Base-by-base conservation (phyloP, 30 jellyfish, hydroid and myxozoan genomes). In the Chironex yamaguchii region DNA sequence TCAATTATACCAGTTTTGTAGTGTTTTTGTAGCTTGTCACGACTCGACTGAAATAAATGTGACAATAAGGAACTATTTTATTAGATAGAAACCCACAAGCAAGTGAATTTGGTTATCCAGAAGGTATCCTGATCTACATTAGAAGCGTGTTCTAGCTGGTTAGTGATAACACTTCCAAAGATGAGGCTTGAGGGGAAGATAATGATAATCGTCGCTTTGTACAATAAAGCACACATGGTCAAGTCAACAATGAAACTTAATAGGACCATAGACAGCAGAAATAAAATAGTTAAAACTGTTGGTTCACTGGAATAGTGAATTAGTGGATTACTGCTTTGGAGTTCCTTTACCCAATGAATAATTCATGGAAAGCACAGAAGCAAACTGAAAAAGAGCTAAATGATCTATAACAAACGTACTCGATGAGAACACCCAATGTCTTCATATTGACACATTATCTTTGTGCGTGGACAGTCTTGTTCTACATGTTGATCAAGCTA, bases 381-480 rank as follows among this genome's bases (percentile, higher is more conserved):
- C 48, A 32, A 48, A 65, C 0, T 4, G 58, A 53, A 76, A 51
- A 49, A 22, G 50, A 0, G 22, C 22, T 24, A 52, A 78, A 26
- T 24, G 25, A 11, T 50, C 21, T 24, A 0, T 25, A 65, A 9
- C 22, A 67, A 17, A 71, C 84, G 76, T 79, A 94, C 99, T 86
- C 99, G 78, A 72, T 88, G 96, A 1, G 97, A 68, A 30, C 99
- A 94, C 3, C 99, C 99, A 63, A 94, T 84, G 28, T 88, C 97
- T 32, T 94, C 99, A 71, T 89, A 94, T 42, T 94, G 99, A 42
- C 99, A 94, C 89, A 94, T 86, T 49, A 94, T 82, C 72, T 88
- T 94, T 48, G 99, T 94, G 51, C 99, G 53, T 52, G 99, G 99
- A 65, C 99, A 94, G 30, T 89, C 97, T 49, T 78, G 90, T 51